Evolutionary conservation across 1,140 invertebrate species (phyloP), one percentile per base, ranked within the genome.

Genomic region (Rhyacophila brunnea): DNA sequence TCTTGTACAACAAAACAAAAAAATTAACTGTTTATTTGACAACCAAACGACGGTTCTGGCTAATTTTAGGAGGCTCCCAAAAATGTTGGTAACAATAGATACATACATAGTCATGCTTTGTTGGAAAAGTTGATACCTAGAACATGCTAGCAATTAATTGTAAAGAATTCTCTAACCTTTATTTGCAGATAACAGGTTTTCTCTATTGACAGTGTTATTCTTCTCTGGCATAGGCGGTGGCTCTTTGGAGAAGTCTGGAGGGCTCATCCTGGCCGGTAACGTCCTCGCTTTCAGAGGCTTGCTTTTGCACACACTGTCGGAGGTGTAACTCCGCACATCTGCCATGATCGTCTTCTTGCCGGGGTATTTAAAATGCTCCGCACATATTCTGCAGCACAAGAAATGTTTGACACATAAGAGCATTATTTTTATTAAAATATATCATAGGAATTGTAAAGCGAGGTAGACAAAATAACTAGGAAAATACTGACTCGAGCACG

Each of bases 361-460:
- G 13, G 87, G 77, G 69, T 96, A 96, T 66, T 90, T 89, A 68
- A 96, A 96, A 69, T 94, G 90, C 72, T 93, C 83, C 18, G 95
- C 76, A 67, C 89, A 91, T 69, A 92, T 82, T 72, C 88, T 91
- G 66, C 36, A 80, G 77, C 49, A 67, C 70, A 69, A 66, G 43
- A 56, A 23, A 45, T 40, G 4, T 15, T 13, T 40, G 23, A 28
- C n/a, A n/a, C n/a, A n/a, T n/a, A n/a, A n/a, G n/a, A n/a, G n/a
- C n/a, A n/a, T n/a, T n/a, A n/a, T n/a, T n/a, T n/a, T n/a, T n/a
- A n/a, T n/a, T n/a, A n/a, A n/a, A n/a, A n/a, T n/a, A n/a, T n/a
- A n/a, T n/a, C n/a, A n/a, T n/a, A n/a, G n/a, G n/a, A n/a, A n/a
- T n/a, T n/a, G n/a, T n/a, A n/a, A n/a, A n/a, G n/a, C n/a, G n/a